These are phyloP conservation scores for Tetanocera ferruginea DNA, from an alignment of 2,888 invertebrate genomes.

Conservation along the genomic window DNA sequence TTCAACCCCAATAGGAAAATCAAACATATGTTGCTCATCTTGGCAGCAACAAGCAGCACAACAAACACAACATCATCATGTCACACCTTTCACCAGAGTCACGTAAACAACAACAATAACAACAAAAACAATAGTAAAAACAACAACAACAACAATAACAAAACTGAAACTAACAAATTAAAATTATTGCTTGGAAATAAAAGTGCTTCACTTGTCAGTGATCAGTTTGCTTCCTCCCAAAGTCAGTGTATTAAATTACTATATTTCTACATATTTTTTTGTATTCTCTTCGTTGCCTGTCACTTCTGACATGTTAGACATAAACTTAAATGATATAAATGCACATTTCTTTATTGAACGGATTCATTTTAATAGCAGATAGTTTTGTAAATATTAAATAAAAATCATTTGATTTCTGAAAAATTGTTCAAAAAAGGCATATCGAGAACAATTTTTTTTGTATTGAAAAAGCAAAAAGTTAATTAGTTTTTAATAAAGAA, in stretches of 20 bases:
- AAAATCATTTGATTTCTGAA: no score
- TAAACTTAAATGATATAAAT: neutral
- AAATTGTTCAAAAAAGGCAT: no score
- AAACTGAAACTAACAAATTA: neutral
- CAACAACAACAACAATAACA: slow-evolving; percentile 16
- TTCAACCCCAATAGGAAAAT: neutral
- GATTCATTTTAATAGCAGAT: neutral
- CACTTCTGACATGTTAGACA: neutral
- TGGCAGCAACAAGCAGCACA: neutral
- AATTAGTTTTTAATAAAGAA: no score
- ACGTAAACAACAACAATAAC: neutral
- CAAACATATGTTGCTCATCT: slow-evolving; percentile 31
- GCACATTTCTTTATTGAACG: neutral
- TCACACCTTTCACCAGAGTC: slow-evolving; percentile 3
- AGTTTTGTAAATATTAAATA: no score
- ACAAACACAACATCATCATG: neutral
- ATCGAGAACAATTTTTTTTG: no score
- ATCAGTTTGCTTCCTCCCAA: neutral
- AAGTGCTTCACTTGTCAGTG: slow-evolving; percentile 3
- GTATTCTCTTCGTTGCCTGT: neutral
- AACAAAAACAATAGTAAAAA: neutral
- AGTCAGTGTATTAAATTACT: slow-evolving; percentile 21
- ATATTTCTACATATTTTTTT: neutral
- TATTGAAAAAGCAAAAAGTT: no score
- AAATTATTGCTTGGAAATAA: neutral